Evolutionary conservation across 2,113 vertebrate genomes (phyloP).

Genomic region (Spermophilus dauricus): DNA sequence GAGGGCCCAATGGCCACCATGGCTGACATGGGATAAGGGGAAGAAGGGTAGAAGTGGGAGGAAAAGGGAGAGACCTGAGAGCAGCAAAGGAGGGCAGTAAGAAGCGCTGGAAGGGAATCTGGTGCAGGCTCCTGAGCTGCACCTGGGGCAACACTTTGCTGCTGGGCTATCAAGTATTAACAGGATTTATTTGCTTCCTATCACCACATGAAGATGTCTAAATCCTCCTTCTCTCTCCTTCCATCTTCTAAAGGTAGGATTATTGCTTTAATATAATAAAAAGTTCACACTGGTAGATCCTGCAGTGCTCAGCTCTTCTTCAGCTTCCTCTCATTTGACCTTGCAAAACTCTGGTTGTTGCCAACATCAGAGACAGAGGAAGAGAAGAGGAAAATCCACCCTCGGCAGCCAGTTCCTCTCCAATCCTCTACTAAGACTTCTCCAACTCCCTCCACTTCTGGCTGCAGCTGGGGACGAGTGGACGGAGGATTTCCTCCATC

Average conservation of each 20-base stretch:
- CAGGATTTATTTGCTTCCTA: conserved; percentile 36
- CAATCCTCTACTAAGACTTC: neutral
- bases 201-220: neutral
- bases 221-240: neutral
- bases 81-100: fast-evolving
- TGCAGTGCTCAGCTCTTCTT: neutral
- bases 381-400: neutral
- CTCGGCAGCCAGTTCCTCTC: neutral
- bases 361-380: neutral
- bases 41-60: no score
- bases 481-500: neutral
- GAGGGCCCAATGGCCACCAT: no score
- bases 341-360: neutral
- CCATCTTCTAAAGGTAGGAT: neutral
- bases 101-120: neutral
- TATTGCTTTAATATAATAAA: neutral
- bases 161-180: neutral
- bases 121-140: neutral
- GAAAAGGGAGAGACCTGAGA: fast-evolving
- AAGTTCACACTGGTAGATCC: neutral
- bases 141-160: neutral
- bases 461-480: neutral
- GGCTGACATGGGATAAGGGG: neutral
- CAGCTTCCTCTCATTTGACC: neutral
- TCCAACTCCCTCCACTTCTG: neutral